Conservation (phyloP, 2,113 vertebrate genomes). For the Crotalus viridis region DNA sequence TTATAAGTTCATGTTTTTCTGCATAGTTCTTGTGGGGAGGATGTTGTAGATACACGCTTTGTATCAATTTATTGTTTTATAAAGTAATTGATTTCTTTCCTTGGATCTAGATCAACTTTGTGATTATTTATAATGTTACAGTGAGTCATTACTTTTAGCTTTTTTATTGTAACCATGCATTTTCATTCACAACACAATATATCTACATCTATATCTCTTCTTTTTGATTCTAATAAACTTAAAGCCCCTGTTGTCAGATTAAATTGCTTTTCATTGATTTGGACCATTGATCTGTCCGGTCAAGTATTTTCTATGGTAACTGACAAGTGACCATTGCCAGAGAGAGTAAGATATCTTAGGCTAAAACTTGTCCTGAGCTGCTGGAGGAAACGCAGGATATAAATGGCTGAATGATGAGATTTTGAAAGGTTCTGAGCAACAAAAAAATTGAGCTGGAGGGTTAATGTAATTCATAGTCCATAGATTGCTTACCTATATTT, state of each 20-base stretch:
- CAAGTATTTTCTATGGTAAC: not conserved
- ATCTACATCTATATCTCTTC: not conserved
- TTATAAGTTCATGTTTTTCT: not conserved
- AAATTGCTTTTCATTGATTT: not conserved
- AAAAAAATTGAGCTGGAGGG: not conserved
- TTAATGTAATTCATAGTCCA: not conserved
- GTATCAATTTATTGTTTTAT: not conserved
- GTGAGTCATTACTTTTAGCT: not conserved
- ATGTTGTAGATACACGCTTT: not conserved
- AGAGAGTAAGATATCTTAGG: not conserved
- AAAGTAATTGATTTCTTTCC: not conserved
- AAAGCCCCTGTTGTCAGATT: not conserved
- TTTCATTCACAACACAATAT: not conserved
- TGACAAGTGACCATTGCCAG: not conserved
- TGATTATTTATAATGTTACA: not conserved
- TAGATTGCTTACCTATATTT: not conserved
- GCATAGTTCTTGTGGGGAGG: not conserved
- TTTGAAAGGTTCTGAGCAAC: not conserved
- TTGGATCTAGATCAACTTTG: not conserved
- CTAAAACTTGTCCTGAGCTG: not conserved
- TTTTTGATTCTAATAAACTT: not conserved
- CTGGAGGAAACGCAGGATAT: no score
- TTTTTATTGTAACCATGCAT: not conserved
- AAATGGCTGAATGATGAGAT: not conserved
- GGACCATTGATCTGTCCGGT: not conserved